Percentiles rank a stretch among this genome's conserved stretches.
Evolutionary conservation across 2,888 invertebrate genomes (phyloP).

Genomic region (Baronia brevicornis): DNA sequence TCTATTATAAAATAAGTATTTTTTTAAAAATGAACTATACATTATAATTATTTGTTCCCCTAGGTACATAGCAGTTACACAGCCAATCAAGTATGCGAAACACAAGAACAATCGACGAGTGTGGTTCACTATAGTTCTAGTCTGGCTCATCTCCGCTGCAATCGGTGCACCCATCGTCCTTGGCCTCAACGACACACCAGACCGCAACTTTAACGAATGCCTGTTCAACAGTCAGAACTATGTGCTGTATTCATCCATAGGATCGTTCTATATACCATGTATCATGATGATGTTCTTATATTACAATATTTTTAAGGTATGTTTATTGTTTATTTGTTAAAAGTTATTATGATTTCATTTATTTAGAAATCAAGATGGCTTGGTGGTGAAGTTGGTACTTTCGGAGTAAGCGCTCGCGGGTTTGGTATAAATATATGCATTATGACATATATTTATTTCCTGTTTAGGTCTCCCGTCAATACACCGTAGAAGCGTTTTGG

Average conservation of each 20-base stretch:
- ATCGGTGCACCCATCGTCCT: slow-evolving; percentile 97
- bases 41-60: slow-evolving; percentile 14
- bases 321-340: slow-evolving; percentile 26
- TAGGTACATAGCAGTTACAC: slow-evolving; percentile 99
- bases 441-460: too few species aligned
- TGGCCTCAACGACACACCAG: slow-evolving; percentile 94
- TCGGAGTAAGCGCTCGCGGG: too few species aligned
- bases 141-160: slow-evolving; percentile 94
- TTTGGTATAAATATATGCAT: too few species aligned
- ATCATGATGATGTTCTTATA: slow-evolving; percentile 98
- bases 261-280: slow-evolving; percentile 99
- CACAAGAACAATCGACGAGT: slow-evolving; percentile 97
- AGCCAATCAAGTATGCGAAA: slow-evolving; percentile 98
- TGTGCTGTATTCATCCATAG: slow-evolving; percentile 97
- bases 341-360: background rate
- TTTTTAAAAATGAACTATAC: background rate
- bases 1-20: background rate
- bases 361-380: too few species aligned
- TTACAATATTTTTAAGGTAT: slow-evolving; percentile 97
- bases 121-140: slow-evolving; percentile 93
- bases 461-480: too few species aligned
- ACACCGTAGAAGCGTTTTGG: too few species aligned
- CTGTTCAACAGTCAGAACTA: slow-evolving; percentile 98
- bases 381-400: too few species aligned
- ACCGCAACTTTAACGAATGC: slow-evolving; percentile 88